A percentile compares a stretch with the other conserved stretches of the same genome.
Conservation (phyloP, 2,797 vertebrate species). For the Acanthurus lineatus region DNA sequence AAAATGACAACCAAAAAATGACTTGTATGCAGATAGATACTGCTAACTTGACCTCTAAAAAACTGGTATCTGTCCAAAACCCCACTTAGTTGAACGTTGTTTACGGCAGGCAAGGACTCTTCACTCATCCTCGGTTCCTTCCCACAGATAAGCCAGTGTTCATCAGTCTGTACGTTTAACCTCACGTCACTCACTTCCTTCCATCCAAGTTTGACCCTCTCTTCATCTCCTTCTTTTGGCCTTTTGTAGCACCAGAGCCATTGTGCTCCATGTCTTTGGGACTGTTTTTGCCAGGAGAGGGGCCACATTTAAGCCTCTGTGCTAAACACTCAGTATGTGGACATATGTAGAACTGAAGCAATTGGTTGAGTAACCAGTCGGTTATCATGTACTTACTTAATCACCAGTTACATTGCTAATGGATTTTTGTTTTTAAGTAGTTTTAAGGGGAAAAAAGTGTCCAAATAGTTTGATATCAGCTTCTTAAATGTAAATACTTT, state of each 20-base stretch:
- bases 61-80: neutral
- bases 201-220: slow-evolving; percentile 17
- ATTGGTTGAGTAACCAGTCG: neutral
- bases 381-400: neutral
- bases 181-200: slow-evolving; percentile 39
- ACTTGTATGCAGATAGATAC: neutral
- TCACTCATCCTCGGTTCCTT: slow-evolving; percentile 13
- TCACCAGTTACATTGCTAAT: too few species aligned
- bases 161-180: slow-evolving; percentile 15
- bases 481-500: too few species aligned
- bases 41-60: neutral
- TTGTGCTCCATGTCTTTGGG: neutral
- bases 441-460: too few species aligned
- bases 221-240: slow-evolving; percentile 57
- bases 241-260: neutral
- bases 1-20: neutral
- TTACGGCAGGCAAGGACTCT: neutral
- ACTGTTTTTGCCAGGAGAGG: neutral
- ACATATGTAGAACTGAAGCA: neutral
- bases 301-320: neutral
- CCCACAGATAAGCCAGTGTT: slow-evolving; percentile 1
- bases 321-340: neutral
- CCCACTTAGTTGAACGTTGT: neutral
- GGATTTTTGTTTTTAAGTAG: too few species aligned
- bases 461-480: too few species aligned